Percentiles rank a stretch among this genome's conserved stretches.
Conservation (phyloP, 2,797 vertebrate genomes). For the Betta splendens region DNA sequence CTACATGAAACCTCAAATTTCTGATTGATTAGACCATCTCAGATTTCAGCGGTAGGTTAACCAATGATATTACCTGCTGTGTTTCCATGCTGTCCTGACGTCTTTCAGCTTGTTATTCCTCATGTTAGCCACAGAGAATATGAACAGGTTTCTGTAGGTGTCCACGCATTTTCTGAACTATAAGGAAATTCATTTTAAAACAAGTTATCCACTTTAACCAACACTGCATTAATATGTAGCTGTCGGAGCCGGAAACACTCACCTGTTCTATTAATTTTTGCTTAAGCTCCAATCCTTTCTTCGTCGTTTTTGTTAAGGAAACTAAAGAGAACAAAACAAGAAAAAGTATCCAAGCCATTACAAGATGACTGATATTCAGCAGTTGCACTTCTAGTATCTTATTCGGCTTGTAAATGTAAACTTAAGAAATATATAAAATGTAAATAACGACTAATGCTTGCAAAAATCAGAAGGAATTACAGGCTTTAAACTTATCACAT, state of each 20-base stretch:
- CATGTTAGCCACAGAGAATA: conserved; percentile 96
- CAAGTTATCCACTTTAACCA: not conserved
- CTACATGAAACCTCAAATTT: fast-evolving
- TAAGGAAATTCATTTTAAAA: not conserved
- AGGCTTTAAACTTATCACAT: too few relatives aligned
- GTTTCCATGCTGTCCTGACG: conserved; percentile 93
- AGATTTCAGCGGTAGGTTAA: fast-evolving
- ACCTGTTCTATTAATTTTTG: conserved; percentile 95
- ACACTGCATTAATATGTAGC: not conserved
- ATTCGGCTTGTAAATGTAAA: too few relatives aligned
- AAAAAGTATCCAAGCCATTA: not conserved
- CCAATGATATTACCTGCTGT: conserved; percentile 88
- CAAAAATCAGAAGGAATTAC: too few relatives aligned
- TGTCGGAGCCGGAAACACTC: conserved; percentile 31
- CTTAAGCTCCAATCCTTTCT: conserved; percentile 92
- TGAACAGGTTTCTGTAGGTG: conserved; percentile 90
- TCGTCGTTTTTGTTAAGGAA: conserved; percentile 92
- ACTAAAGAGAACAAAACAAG: conserved; percentile 74
- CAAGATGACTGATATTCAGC: not conserved
- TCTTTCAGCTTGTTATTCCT: conserved; percentile 97
- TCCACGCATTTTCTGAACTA: conserved; percentile 95
- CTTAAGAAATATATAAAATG: too few relatives aligned
- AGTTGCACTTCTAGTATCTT: too few relatives aligned
- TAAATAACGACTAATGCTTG: too few relatives aligned
- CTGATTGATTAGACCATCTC: too few relatives aligned